phyloP scores from a whole-genome alignment of 2,888 invertebrate species.

The Habrosyne pyritoides region DNA sequence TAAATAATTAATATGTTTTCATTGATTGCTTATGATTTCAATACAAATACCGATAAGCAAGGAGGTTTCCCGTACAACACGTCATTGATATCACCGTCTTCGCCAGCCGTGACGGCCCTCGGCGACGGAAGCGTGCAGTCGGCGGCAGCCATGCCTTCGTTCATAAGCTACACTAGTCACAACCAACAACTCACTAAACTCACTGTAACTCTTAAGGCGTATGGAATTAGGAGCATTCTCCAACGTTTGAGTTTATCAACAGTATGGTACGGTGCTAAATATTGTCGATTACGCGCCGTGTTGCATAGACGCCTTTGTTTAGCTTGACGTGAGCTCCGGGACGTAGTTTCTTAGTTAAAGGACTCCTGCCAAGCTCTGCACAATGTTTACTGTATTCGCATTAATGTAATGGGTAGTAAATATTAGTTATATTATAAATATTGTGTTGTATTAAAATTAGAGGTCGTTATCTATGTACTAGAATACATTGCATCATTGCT shows the following conservation, averaged over 20 bases:
- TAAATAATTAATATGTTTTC: background rate
- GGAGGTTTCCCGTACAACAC: constrained; percentile 29
- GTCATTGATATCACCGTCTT: constrained; percentile 46
- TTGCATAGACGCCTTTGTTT: constrained; percentile 48
- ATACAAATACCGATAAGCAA: constrained; percentile 16
- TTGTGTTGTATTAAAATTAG: background rate
- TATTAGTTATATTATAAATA: no score
- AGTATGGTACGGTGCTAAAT: constrained; percentile 30
- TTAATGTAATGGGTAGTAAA: background rate
- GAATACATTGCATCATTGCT: constrained; percentile 10
- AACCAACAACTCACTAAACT: constrained; percentile 12
- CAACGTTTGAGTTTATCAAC: constrained; percentile 2
- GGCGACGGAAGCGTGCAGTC: constrained; percentile 46
- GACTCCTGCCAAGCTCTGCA: background rate
- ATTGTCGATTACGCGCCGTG: constrained; percentile 49
- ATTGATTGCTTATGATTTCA: background rate
- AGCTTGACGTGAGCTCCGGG: constrained; percentile 36
- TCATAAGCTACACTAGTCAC: constrained; percentile 21
- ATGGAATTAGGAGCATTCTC: constrained; percentile 33
- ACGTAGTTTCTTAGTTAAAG: constrained; percentile 10
- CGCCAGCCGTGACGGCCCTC: constrained; percentile 41
- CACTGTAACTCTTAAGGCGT: constrained; percentile 19
- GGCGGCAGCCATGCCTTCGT: constrained; percentile 37
- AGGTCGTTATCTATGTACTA: background rate
- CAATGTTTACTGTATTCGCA: background rate